phyloP scores from a whole-genome alignment of 92 coral and sea anemone species.

The Metridium senile region DNA sequence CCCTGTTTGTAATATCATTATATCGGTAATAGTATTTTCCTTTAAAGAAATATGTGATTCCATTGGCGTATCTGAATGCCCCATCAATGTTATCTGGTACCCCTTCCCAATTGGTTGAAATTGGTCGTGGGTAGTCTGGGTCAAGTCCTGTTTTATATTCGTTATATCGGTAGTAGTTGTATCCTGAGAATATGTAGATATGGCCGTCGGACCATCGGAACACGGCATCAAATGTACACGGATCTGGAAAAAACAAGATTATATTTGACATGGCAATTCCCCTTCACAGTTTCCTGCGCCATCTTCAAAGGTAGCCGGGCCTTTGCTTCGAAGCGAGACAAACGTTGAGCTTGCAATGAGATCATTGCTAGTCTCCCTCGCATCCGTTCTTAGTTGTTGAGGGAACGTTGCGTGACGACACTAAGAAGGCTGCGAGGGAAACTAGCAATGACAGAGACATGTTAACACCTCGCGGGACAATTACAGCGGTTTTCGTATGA shows the following conservation, averaged over 20 bases:
- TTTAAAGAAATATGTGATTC: slow-evolving; percentile 91
- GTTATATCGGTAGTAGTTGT: slow-evolving; percentile 81
- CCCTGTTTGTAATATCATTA: slow-evolving; percentile 67
- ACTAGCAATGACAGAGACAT: too few relatives aligned
- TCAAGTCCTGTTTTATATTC: slow-evolving; percentile 70
- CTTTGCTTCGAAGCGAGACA: too few relatives aligned
- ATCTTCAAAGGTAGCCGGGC: too few relatives aligned
- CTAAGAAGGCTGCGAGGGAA: too few relatives aligned
- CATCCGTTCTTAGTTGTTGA: too few relatives aligned
- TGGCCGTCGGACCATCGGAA: slow-evolving; percentile 89
- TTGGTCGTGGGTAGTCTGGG: slow-evolving; percentile 83
- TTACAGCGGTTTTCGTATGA: too few relatives aligned
- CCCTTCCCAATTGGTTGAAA: slow-evolving; percentile 75
- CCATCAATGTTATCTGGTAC: slow-evolving; percentile 82
- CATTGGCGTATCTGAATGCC: slow-evolving; percentile 83
- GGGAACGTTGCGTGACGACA: too few relatives aligned
- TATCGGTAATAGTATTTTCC: slow-evolving; percentile 77
- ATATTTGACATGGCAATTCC: too few relatives aligned
- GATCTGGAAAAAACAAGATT: slow-evolving; percentile 46
- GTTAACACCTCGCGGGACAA: too few relatives aligned
- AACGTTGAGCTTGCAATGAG: too few relatives aligned
- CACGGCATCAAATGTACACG: slow-evolving; percentile 69
- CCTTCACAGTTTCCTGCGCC: too few relatives aligned
- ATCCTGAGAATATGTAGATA: slow-evolving; percentile 83
- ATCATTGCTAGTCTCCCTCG: too few relatives aligned